phyloP scores from a whole-genome alignment of 2,888 invertebrate genomes.

The Diaperis boleti region DNA sequence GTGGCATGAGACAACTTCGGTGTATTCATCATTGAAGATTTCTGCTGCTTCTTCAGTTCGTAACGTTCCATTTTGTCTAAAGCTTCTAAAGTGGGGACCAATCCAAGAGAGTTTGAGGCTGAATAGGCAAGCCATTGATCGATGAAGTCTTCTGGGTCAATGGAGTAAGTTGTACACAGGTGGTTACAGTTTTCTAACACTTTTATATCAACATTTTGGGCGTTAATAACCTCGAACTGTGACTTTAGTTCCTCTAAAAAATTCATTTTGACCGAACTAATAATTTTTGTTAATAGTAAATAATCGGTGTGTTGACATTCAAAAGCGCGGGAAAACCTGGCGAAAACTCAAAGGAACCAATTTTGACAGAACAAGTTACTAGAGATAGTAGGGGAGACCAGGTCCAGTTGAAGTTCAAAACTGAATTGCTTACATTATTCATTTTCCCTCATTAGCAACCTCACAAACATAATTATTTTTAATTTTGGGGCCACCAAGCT shows the following conservation, averaged over 20 bases:
- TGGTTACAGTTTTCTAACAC: constrained; percentile 75
- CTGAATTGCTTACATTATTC: too few species aligned
- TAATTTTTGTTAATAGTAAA: background rate
- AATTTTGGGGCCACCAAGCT: too few species aligned
- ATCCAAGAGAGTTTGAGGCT: constrained; percentile 73
- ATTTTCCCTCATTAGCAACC: too few species aligned
- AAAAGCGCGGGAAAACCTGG: constrained; percentile 16
- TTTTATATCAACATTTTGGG: constrained; percentile 64
- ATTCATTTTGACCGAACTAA: constrained; percentile 45
- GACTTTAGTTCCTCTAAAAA: constrained; percentile 49
- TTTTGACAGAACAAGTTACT: too few species aligned
- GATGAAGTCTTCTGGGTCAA: constrained; percentile 78
- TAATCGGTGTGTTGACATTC: background rate
- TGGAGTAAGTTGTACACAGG: constrained; percentile 74
- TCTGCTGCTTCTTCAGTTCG: constrained; percentile 70
- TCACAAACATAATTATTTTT: too few species aligned
- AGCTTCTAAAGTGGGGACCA: constrained; percentile 72
- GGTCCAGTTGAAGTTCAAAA: too few species aligned
- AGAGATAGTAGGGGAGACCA: too few species aligned
- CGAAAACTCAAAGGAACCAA: too few species aligned
- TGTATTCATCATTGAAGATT: constrained; percentile 51
- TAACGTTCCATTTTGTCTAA: constrained; percentile 75
- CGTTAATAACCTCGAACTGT: constrained; percentile 56
- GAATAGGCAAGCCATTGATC: constrained; percentile 86
- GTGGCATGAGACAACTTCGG: background rate